phyloP scores from a whole-genome alignment of 1,140 invertebrate genomes.

The Heliothis virescens region DNA sequence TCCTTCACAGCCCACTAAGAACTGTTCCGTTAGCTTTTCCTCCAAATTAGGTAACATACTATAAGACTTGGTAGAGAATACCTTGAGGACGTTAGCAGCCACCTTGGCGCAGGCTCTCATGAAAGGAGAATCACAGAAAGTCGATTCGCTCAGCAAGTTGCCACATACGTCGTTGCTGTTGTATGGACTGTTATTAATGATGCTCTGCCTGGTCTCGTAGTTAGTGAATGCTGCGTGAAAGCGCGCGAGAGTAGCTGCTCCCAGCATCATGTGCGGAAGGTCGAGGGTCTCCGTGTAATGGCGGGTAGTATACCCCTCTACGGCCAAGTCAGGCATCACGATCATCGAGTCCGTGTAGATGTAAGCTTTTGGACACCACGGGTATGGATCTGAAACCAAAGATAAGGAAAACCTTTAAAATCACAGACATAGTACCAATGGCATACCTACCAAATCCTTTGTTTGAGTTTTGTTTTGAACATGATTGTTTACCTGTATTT shows the following conservation, averaged over 20 bases:
- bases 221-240: conserved; percentile 74
- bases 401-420: not conserved
- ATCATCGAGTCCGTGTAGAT: conserved; percentile 67
- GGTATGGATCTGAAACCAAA: conserved; percentile 59
- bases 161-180: conserved; percentile 58
- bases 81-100: conserved; percentile 61
- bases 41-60: conserved; percentile 59
- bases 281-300: conserved; percentile 60
- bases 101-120: conserved; percentile 66
- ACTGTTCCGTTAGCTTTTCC: conserved; percentile 54
- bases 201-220: conserved; percentile 61
- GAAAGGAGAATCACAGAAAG: conserved; percentile 66
- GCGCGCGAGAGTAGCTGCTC: conserved; percentile 62
- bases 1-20: conserved; percentile 63
- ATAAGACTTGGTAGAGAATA: conserved; percentile 63
- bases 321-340: conserved; percentile 69
- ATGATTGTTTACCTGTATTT: too few species aligned
- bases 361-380: conserved; percentile 65
- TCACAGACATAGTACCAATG: not conserved
- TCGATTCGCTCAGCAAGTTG: conserved; percentile 60
- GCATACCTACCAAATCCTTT: too few species aligned
- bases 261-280: conserved; percentile 60
- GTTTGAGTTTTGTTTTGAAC: too few species aligned
- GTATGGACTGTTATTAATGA: conserved; percentile 41
- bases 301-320: conserved; percentile 62